Percentiles rank a stretch among this genome's conserved stretches.
These are phyloP conservation scores for Microtus ochrogaster DNA, from an alignment of 2,113 vertebrate species.

Conservation along the genomic window DNA sequence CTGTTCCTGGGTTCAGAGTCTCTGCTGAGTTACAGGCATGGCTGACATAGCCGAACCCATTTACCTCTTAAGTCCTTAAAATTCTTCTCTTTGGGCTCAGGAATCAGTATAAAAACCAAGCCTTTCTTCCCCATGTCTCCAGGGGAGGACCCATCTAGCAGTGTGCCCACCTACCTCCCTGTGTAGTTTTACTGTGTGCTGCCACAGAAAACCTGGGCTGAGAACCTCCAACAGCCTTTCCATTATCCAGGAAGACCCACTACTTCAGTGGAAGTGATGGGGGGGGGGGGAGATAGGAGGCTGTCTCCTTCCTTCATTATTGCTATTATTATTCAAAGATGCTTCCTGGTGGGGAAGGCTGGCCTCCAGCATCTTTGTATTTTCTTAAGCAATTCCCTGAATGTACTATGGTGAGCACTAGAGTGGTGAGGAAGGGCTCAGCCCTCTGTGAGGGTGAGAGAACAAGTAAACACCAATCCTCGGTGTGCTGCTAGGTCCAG, in stretches of 20 bases:
- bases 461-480: background rate
- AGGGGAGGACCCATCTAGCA: background rate
- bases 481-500: background rate
- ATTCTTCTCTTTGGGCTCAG: background rate
- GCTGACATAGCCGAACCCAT: background rate
- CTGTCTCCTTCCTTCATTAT: background rate
- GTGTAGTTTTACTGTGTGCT: background rate
- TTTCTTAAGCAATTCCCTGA: background rate
- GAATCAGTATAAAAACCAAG: background rate
- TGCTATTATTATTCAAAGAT: background rate
- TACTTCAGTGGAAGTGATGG: background rate
- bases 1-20: background rate
- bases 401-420: background rate
- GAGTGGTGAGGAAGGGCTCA: background rate
- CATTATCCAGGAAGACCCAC: background rate
- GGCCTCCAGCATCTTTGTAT: background rate
- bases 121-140: background rate
- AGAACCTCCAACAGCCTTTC: background rate
- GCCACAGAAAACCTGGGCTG: background rate
- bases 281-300: background rate
- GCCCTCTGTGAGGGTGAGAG: background rate
- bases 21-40: background rate
- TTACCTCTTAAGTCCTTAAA: background rate
- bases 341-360: background rate
- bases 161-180: rapidly evolving